phyloP scores from a whole-genome alignment of 53 echinoderm and acorn worm genomes.

The Paracentrotus lividus region DNA sequence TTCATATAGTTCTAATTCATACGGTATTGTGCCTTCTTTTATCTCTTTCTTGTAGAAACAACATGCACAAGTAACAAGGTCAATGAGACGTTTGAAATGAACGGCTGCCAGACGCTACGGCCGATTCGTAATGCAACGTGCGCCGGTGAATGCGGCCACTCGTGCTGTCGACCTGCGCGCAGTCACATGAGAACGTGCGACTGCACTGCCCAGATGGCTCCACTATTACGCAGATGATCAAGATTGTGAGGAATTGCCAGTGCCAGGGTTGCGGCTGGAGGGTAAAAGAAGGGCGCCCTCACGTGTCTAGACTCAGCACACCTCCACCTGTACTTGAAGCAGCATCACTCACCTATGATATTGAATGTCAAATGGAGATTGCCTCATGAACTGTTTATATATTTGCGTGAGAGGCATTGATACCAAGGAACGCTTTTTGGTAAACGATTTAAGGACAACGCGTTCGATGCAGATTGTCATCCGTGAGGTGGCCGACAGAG shows the following conservation, averaged over 20 bases:
- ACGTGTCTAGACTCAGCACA: conserved; percentile 15
- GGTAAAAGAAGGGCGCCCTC: conserved; percentile 45
- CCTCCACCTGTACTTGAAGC: not conserved
- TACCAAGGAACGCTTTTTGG: not conserved
- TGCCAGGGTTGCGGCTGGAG: conserved; percentile 82
- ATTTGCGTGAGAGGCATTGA: conserved; percentile 14
- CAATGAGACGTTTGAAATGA: conserved; percentile 42
- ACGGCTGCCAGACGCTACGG: conserved; percentile 74
- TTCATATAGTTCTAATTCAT: not conserved
- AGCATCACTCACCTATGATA: not conserved
- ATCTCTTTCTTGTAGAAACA: conserved; percentile 66
- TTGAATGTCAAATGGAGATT: not conserved
- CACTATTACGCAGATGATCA: conserved; percentile 58
- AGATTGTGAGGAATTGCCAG: conserved; percentile 79
- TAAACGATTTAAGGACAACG: not conserved
- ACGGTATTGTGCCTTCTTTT: not conserved
- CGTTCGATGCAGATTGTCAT: not conserved
- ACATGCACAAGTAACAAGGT: conserved; percentile 75
- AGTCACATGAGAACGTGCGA: conserved; percentile 67
- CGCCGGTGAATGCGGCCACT: conserved; percentile 79
- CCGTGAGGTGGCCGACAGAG: not conserved
- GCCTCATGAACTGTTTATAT: conserved; percentile 45
- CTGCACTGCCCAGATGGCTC: conserved; percentile 82
- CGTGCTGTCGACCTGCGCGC: conserved; percentile 82
- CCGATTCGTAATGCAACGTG: conserved; percentile 72